These are phyloP conservation scores for Cyrtorhinus lividipennis DNA, from an alignment of 1,140 invertebrate species.

Conservation along the genomic window DNA sequence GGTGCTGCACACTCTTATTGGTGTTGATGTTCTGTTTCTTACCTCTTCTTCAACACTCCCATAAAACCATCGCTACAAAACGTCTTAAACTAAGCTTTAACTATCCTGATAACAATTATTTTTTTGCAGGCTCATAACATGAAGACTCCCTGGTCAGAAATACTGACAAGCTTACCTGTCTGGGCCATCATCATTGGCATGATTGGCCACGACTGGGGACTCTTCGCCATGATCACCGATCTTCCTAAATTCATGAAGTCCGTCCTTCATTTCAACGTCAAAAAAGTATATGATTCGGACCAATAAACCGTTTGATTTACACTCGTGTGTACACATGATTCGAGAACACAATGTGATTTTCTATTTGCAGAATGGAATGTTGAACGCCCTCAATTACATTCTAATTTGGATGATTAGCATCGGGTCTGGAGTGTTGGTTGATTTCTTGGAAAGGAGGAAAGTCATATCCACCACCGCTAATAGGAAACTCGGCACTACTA, in stretches of 20 bases:
- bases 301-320: no score
- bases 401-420: conserved; percentile 56
- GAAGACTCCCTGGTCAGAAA: conserved; percentile 20
- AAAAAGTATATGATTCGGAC: conserved; percentile 37
- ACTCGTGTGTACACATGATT: no score
- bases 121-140: background rate
- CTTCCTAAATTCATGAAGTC: conserved; percentile 51
- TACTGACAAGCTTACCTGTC: conserved; percentile 48
- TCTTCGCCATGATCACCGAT: conserved; percentile 66
- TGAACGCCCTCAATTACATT: conserved; percentile 51
- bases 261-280: conserved; percentile 47
- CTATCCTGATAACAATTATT: no score
- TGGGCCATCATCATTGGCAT: conserved; percentile 48
- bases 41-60: no score
- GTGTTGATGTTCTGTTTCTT: no score
- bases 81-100: no score
- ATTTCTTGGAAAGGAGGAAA: conserved; percentile 26
- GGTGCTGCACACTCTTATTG: no score
- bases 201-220: conserved; percentile 84
- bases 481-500: conserved; percentile 28
- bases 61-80: no score
- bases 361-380: conserved; percentile 47
- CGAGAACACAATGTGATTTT: background rate
- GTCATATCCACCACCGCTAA: conserved; percentile 22
- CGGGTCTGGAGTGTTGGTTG: conserved; percentile 35